Evolutionary conservation across 2,888 invertebrate species (phyloP).

Genomic region (Corbicula japonica): DNA sequence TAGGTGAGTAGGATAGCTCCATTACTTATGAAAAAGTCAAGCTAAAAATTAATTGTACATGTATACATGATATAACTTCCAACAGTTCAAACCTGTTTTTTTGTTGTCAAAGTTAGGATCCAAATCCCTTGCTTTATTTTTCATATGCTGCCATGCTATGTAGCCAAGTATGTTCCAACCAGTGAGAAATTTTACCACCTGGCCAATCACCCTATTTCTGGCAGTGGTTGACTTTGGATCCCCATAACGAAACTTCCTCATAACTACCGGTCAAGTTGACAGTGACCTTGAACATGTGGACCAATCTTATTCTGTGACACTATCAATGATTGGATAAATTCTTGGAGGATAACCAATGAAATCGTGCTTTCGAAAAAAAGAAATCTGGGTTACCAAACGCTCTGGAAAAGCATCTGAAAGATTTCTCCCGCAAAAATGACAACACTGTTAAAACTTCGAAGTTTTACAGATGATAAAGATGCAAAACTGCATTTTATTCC

Average conservation of each 20-base stretch:
- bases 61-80: background rate
- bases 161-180: constrained; percentile 68
- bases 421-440: constrained; percentile 22
- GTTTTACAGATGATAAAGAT: constrained; percentile 18
- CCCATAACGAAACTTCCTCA: constrained; percentile 63
- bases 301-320: background rate
- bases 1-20: too few species aligned
- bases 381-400: background rate
- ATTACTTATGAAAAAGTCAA: too few species aligned
- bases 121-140: constrained; percentile 19
- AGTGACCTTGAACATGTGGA: constrained; percentile 10
- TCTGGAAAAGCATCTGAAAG: background rate
- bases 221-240: constrained; percentile 45
- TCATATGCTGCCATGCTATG: constrained; percentile 34
- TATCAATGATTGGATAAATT: constrained; percentile 3
- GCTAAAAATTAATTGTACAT: too few species aligned
- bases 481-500: constrained; percentile 72
- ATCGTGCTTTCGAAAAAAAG: background rate
- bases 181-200: constrained; percentile 54
- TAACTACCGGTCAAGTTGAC: constrained; percentile 22
- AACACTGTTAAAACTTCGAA: constrained; percentile 21
- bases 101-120: constrained; percentile 54
- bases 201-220: constrained; percentile 26
- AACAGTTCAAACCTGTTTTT: constrained; percentile 19
- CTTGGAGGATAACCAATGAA: constrained; percentile 26